Conservation (phyloP, 2,888 invertebrate species). For the Chrysopilus asiliformis region DNA sequence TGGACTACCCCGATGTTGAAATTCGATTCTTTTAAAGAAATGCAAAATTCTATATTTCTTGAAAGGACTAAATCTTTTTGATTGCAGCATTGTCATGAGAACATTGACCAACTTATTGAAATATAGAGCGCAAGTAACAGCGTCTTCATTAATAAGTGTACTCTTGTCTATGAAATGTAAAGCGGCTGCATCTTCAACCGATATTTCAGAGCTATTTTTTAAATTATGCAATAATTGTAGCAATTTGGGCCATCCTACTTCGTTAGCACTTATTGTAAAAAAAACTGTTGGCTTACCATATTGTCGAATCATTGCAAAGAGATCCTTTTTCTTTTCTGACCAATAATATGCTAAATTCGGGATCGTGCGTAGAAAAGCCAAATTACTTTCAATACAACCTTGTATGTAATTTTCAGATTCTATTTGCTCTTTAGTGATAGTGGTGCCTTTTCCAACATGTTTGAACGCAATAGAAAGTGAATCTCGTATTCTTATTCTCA, state of each 20-base stretch:
- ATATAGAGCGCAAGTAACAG: constrained; percentile 16
- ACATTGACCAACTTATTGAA: constrained; percentile 14
- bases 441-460: constrained; percentile 20
- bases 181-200: constrained; percentile 6
- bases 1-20: constrained; percentile 22
- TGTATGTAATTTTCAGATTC: constrained; percentile 19
- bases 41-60: constrained; percentile 17
- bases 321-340: constrained; percentile 30
- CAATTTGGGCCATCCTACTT: constrained; percentile 26
- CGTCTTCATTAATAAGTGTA: constrained; percentile 17
- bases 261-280: constrained; percentile 32
- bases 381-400: constrained; percentile 16
- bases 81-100: constrained; percentile 13
- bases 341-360: constrained; percentile 26
- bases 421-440: constrained; percentile 22
- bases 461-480: constrained; percentile 17
- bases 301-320: constrained; percentile 33
- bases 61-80: constrained; percentile 18
- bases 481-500: constrained; percentile 19
- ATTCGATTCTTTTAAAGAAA: constrained; percentile 23
- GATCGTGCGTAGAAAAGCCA: constrained; percentile 23
- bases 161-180: constrained; percentile 14
- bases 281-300: constrained; percentile 28
- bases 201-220: constrained; percentile 9
- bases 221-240: constrained; percentile 25